Conservation (phyloP, 2,113 vertebrate species). For the Halcyon malimbica region DNA sequence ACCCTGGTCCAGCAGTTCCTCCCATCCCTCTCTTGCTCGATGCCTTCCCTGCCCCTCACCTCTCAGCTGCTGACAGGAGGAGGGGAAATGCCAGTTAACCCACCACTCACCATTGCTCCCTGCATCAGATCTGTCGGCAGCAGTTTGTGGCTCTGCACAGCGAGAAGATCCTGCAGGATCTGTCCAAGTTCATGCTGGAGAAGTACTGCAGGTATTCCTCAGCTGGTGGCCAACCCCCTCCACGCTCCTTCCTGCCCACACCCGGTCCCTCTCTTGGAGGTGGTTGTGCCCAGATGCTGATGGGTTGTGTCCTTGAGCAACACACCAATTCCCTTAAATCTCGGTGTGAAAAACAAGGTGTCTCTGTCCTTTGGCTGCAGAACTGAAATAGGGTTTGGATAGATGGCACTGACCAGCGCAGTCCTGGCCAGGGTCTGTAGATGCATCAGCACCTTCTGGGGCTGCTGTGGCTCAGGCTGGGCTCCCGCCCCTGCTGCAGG, state of each 20-base stretch:
- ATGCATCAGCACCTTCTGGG: background rate
- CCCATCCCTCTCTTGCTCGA: background rate
- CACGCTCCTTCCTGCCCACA: accelerated
- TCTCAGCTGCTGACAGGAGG: background rate
- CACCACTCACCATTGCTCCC: background rate
- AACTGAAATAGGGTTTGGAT: background rate
- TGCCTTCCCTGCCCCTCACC: background rate
- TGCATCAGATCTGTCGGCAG: conserved; percentile 88
- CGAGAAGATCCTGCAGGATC: conserved; percentile 88
- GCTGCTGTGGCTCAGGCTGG: background rate
- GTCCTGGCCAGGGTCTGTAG: background rate
- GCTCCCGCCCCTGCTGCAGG: background rate
- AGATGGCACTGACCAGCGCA: too few relatives aligned
- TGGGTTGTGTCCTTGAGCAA: background rate
- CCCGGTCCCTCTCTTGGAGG: background rate
- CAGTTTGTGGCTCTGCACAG: conserved; percentile 92
- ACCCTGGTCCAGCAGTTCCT: background rate
- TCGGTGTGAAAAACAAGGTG: background rate
- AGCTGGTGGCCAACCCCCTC: background rate
- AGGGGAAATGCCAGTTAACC: background rate
- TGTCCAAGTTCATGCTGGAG: conserved; percentile 85
- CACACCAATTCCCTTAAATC: background rate
- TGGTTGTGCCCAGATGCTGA: background rate
- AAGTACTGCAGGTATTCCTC: conserved; percentile 78
- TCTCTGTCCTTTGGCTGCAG: background rate